Conservation (phyloP, 2,888 invertebrate species). For the Neria commutata region DNA sequence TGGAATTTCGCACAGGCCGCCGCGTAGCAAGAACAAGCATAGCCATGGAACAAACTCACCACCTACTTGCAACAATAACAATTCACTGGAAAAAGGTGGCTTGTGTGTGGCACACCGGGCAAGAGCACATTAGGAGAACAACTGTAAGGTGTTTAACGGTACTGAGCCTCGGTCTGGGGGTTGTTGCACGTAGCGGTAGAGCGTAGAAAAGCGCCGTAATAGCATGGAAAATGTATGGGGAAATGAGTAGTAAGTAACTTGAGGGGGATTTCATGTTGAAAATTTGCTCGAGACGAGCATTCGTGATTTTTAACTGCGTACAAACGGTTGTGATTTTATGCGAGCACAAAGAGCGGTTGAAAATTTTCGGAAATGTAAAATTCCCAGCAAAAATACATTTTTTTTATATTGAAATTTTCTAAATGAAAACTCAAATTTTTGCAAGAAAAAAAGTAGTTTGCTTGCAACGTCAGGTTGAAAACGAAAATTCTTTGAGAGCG, state of each 20-base stretch:
- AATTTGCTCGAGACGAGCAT: conserved; percentile 39
- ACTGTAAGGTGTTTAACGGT: not conserved
- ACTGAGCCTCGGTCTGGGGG: conserved; percentile 30
- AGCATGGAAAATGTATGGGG: not conserved
- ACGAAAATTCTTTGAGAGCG: no score
- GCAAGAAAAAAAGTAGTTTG: no score
- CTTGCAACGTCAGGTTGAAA: no score
- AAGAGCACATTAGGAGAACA: not conserved
- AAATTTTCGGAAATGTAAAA: conserved; percentile 25
- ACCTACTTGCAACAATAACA: not conserved
- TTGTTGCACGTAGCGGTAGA: not conserved
- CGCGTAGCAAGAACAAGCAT: not conserved
- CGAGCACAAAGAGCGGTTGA: not conserved
- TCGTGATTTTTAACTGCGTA: conserved; percentile 52
- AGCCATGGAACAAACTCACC: no score
- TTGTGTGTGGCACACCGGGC: conserved; percentile 16
- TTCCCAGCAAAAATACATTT: no score
- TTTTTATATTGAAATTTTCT: no score
- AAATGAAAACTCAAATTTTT: no score
- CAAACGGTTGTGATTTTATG: conserved; percentile 52
- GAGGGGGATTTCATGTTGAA: conserved; percentile 25
- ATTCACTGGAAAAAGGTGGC: conserved; percentile 2
- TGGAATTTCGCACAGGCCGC: no score
- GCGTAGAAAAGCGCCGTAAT: conserved; percentile 4
- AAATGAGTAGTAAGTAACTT: not conserved